Conservation (phyloP, 2,113 vertebrate genomes). For the Cinclus mexicanus region DNA sequence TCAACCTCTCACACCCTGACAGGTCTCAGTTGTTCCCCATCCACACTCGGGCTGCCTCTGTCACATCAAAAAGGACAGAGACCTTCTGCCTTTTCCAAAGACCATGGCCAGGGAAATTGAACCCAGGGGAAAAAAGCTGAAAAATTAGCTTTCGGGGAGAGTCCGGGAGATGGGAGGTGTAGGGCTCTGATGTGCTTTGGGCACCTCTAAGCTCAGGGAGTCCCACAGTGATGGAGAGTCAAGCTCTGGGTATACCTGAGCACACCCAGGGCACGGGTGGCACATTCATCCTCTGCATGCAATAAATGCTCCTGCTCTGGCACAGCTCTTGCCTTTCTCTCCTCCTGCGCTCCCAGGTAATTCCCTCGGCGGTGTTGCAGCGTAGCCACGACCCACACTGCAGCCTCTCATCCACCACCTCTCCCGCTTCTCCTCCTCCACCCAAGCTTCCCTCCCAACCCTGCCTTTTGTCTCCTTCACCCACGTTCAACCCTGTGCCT, state of each 20-base stretch:
- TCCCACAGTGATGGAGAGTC: background rate
- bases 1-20: background rate
- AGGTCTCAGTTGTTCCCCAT: background rate
- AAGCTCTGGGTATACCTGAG: background rate
- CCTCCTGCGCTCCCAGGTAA: background rate
- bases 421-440: constrained; percentile 44
- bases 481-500: constrained; percentile 44
- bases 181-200: background rate
- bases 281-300: background rate
- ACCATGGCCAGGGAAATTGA: background rate
- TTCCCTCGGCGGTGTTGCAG: background rate
- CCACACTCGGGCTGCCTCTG: rapidly evolving
- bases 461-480: constrained; percentile 67
- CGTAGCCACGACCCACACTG: background rate
- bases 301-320: background rate
- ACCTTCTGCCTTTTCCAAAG: background rate
- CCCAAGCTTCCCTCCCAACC: constrained; percentile 64
- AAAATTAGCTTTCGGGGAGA: background rate
- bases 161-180: rapidly evolving
- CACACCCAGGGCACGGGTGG: background rate
- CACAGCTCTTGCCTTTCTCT: background rate
- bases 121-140: background rate
- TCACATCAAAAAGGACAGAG: background rate
- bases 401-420: constrained; percentile 41
- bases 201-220: background rate